Evolutionary conservation across 2,113 vertebrate species (phyloP).

Genomic region (Cinclus cinclus): DNA sequence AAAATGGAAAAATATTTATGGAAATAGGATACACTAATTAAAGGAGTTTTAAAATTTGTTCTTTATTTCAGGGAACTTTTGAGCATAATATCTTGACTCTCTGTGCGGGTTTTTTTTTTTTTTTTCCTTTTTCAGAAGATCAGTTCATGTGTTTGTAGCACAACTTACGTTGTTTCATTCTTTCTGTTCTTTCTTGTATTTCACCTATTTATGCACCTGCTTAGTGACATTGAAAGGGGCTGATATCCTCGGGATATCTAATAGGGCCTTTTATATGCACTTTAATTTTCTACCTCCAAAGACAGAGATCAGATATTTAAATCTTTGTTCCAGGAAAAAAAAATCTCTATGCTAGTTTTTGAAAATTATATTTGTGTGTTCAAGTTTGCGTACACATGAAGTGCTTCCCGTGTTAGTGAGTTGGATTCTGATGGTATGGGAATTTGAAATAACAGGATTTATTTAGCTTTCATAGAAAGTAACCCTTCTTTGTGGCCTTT

Average conservation of each 20-base stretch:
- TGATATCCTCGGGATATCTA: not conserved
- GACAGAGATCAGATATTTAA: not conserved
- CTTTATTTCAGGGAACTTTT: not conserved
- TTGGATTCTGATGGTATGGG: not conserved
- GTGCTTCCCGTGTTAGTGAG: not conserved
- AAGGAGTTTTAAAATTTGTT: not conserved
- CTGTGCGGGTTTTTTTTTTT: not conserved
- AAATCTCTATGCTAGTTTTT: not conserved
- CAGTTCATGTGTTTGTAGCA: not conserved
- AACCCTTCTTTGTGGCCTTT: not conserved
- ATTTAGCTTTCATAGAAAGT: not conserved
- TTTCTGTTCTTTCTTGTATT: not conserved
- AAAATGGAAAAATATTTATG: not conserved
- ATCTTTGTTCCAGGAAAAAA: not conserved
- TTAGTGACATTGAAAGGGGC: not conserved
- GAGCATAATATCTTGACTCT: not conserved
- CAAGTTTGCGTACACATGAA: not conserved
- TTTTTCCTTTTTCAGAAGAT: not conserved
- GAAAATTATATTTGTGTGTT: not conserved
- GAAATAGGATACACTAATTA: not conserved
- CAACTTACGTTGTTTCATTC: rapidly evolving
- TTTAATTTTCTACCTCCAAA: not conserved
- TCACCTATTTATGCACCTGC: not conserved
- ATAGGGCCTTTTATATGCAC: not conserved
- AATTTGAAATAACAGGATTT: not conserved